A percentile compares a stretch with the other conserved stretches of the same genome.
These are phyloP conservation scores for Passer domesticus DNA, from an alignment of 2,113 vertebrate species.

Conservation along the genomic window DNA sequence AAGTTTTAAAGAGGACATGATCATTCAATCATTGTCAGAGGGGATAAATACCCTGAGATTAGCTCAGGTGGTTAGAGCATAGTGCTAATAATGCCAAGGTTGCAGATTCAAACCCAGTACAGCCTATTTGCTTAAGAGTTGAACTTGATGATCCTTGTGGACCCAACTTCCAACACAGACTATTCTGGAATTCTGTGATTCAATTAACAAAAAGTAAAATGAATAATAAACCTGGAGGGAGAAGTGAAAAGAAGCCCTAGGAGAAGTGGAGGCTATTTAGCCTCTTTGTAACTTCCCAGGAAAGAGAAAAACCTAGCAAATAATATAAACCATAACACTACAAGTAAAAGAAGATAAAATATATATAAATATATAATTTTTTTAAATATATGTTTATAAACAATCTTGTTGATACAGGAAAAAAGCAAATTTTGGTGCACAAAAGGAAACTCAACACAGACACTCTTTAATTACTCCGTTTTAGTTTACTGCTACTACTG, in stretches of 20 bases:
- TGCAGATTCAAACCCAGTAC: not conserved
- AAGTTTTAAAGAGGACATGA: not conserved
- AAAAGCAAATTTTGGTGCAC: not conserved
- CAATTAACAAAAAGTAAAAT: not conserved
- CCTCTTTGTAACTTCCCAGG: not conserved
- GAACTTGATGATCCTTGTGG: not conserved
- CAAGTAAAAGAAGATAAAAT: not conserved
- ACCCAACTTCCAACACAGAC: not conserved
- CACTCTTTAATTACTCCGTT: not conserved
- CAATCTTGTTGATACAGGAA: not conserved
- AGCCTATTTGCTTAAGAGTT: not conserved
- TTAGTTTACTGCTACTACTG: not conserved
- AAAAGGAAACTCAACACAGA: not conserved
- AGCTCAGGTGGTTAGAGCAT: not conserved
- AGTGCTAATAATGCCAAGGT: not conserved
- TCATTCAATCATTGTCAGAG: not conserved
- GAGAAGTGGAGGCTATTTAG: not conserved
- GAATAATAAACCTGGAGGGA: not conserved
- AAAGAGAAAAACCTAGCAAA: not conserved
- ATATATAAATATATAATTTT: too few relatives aligned
- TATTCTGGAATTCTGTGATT: not conserved
- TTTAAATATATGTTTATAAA: not conserved
- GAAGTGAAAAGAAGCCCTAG: not conserved
- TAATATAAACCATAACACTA: not conserved
- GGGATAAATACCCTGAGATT: not conserved